Evolutionary conservation across 1,140 invertebrate species (phyloP).

Genomic region (Schlechtendalia chinensis): DNA sequence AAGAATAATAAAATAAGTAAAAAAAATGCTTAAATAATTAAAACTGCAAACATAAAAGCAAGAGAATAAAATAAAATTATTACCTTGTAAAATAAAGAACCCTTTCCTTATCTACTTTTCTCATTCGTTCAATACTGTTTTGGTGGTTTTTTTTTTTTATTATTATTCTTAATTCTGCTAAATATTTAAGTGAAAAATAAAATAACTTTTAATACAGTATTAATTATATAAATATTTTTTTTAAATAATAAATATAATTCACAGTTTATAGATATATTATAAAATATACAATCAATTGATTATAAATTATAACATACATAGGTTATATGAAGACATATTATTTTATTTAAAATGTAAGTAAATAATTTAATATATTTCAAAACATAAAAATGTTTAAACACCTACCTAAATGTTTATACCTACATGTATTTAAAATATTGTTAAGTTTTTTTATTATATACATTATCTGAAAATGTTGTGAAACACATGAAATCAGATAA

Average conservation of each 20-base stretch:
- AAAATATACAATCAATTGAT: no score
- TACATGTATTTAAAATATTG: neutral
- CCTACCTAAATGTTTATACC: no score
- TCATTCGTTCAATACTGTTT: neutral
- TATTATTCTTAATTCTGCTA: neutral
- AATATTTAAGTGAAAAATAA: neutral
- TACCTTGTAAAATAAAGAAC: neutral
- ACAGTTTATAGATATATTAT: no score
- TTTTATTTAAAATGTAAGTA: no score
- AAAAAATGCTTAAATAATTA: conserved; percentile 10
- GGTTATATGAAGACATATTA: no score
- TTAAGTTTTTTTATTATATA: no score
- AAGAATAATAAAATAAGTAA: conserved; percentile 23
- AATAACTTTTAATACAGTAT: neutral
- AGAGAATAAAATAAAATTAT: conserved; percentile 15
- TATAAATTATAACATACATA: no score
- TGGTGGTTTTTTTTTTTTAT: neutral
- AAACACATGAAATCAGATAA: no score
- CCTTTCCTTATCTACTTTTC: neutral
- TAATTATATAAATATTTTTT: neutral
- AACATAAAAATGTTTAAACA: no score
- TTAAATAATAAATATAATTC: no score
- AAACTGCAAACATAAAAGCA: neutral
- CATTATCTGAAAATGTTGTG: no score
- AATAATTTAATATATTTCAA: no score